phyloP scores from a whole-genome alignment of 1,140 invertebrate species.

The Elysia chlorotica region DNA sequence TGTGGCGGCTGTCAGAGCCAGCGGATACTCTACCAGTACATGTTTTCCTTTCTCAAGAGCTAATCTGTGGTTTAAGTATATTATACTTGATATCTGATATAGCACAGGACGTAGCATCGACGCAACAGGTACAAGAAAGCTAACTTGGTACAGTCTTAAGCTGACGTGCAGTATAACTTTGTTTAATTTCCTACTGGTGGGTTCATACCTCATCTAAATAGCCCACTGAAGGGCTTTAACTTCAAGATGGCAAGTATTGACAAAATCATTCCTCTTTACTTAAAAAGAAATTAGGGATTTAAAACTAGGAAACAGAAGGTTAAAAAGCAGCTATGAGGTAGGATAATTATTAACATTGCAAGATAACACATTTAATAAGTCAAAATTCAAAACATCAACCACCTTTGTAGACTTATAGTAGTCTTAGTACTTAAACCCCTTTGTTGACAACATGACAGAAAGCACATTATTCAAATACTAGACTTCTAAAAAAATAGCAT shows the following conservation, averaged over 20 bases:
- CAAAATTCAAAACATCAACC: too few species aligned
- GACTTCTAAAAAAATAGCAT: too few species aligned
- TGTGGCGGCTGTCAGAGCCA: constrained; percentile 21
- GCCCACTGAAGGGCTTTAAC: not conserved
- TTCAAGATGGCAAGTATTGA: not conserved
- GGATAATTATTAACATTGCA: too few species aligned
- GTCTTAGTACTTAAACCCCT: too few species aligned
- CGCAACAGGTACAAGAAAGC: not conserved
- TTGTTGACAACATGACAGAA: too few species aligned
- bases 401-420: too few species aligned
- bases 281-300: too few species aligned
- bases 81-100: not conserved
- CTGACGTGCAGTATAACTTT: not conserved
- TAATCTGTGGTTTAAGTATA: constrained; percentile 19
- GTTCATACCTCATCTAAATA: not conserved
- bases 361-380: too few species aligned
- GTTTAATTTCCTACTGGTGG: not conserved
- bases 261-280: not conserved
- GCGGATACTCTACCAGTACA: constrained; percentile 41
- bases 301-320: too few species aligned
- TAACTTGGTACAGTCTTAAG: not conserved
- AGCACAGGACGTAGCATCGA: not conserved
- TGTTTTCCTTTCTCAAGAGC: constrained; percentile 34
- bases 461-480: too few species aligned
- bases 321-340: too few species aligned